Conservation (phyloP, 64 coral and sea anemone species). For the Orbicella faveolata region DNA sequence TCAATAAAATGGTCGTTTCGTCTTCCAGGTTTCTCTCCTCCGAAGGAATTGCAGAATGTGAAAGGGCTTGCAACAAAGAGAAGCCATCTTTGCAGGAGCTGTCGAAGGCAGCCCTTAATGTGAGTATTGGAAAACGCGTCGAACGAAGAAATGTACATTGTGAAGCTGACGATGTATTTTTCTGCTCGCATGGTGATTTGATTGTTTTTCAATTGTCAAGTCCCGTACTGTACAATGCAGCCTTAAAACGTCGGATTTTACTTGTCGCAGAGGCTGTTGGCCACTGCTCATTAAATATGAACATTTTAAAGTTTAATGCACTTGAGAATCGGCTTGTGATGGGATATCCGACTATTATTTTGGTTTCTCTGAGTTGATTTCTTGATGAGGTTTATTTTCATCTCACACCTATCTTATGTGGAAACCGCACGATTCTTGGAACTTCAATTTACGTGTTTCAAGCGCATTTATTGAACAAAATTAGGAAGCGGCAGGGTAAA, state of each 20-base stretch:
- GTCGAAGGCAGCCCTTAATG: conserved; percentile 87
- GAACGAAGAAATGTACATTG: background rate
- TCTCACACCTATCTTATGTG: background rate
- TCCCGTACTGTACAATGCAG: background rate
- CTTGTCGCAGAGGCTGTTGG: conserved; percentile 68
- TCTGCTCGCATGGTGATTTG: background rate
- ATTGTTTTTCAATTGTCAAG: background rate
- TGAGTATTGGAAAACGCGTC: conserved; percentile 55
- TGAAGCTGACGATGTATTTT: background rate
- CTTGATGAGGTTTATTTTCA: conserved; percentile 14
- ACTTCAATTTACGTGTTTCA: background rate
- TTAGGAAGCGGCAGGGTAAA: background rate
- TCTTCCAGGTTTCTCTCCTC: conserved; percentile 88
- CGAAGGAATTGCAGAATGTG: conserved; percentile 89
- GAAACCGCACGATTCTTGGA: background rate
- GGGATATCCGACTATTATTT: conserved; percentile 44
- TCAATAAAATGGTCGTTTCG: conserved; percentile 32
- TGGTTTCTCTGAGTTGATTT: conserved; percentile 47
- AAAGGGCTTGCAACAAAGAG: conserved; percentile 86
- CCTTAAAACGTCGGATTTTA: conserved; percentile 44
- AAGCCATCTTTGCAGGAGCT: conserved; percentile 79
- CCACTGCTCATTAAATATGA: conserved; percentile 97
- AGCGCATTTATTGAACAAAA: background rate
- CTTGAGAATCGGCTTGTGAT: conserved; percentile 45
- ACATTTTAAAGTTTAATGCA: conserved; percentile 97